Percentiles rank a stretch among this genome's conserved stretches.
phyloP scores from a whole-genome alignment of 2,888 invertebrate species.

The Antheraea assamensis region DNA sequence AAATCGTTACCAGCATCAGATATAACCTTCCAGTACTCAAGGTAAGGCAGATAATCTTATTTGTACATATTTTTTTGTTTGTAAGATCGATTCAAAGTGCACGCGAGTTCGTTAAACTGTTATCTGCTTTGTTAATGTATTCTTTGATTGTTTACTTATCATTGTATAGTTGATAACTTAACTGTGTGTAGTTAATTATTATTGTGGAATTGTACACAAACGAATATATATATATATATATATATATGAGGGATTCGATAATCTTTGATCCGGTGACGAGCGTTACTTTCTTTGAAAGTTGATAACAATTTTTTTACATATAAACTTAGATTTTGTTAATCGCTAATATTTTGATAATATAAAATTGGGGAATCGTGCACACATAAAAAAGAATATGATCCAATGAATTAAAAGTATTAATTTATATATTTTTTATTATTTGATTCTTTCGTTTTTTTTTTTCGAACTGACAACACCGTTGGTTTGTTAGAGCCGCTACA shows the following conservation, averaged over 20 bases:
- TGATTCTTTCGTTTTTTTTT: too few species aligned
- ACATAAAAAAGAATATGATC: too few species aligned
- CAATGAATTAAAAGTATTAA: too few species aligned
- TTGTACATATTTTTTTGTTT: slow-evolving; percentile 55
- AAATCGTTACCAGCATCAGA: slow-evolving; percentile 9
- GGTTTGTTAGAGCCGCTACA: too few species aligned
- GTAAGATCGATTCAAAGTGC: slow-evolving; percentile 59
- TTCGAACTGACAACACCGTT: too few species aligned
- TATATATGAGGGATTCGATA: slow-evolving; percentile 14
- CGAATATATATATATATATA: slow-evolving; percentile 9
- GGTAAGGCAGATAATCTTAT: slow-evolving; percentile 18
- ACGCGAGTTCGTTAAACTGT: slow-evolving; percentile 68
- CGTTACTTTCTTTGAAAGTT: slow-evolving; percentile 10
- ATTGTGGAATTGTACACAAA: slow-evolving; percentile 24
- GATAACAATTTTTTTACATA: background rate
- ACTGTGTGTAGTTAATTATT: slow-evolving; percentile 42
- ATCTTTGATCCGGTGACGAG: slow-evolving; percentile 14
- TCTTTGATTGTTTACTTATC: slow-evolving; percentile 78
- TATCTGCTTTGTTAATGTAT: slow-evolving; percentile 70
- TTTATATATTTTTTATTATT: too few species aligned
- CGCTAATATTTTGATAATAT: background rate
- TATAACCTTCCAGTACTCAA: slow-evolving; percentile 13
- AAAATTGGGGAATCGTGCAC: background rate
- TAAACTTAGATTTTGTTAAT: background rate
- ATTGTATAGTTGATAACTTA: slow-evolving; percentile 48